These are phyloP conservation scores for Rhabdomys pumilio DNA, from an alignment of 2,797 vertebrate species.

Conservation along the genomic window DNA sequence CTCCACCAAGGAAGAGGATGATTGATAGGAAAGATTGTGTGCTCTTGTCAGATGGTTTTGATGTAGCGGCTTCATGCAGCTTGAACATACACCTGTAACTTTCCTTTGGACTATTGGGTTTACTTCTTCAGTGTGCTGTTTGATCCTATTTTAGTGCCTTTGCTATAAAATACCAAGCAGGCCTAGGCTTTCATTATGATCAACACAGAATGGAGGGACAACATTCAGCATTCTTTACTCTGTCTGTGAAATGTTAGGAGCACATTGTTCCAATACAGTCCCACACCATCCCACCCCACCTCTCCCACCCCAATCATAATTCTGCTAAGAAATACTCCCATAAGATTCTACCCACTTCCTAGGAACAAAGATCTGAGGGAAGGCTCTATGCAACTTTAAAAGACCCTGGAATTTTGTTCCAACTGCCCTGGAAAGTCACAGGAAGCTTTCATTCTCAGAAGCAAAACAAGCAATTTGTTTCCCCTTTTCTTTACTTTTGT, in stretches of 20 bases:
- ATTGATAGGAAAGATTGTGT: neutral
- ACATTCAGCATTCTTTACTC: neutral
- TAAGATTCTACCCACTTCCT: neutral
- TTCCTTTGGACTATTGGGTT: too few relatives aligned
- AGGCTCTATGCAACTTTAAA: neutral
- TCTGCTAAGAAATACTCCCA: neutral
- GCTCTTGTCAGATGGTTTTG: neutral
- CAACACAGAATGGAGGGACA: neutral
- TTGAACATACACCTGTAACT: too few relatives aligned
- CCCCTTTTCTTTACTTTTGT: neutral
- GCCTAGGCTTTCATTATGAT: neutral
- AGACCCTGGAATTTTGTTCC: neutral
- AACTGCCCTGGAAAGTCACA: neutral
- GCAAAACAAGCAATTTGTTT: neutral
- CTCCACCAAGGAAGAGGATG: neutral
- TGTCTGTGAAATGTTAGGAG: neutral
- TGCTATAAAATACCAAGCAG: neutral
- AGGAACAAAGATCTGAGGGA: neutral
- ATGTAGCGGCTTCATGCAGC: too few relatives aligned
- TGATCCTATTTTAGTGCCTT: neutral
- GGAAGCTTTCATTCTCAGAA: neutral
- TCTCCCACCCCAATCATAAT: neutral
- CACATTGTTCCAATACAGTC: neutral
- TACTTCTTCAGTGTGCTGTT: too few relatives aligned
- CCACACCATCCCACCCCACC: neutral